Evolutionary conservation across 2,888 invertebrate species (phyloP), one percentile per base, ranked within the genome.

Genomic region (Hemithea aestivaria): DNA sequence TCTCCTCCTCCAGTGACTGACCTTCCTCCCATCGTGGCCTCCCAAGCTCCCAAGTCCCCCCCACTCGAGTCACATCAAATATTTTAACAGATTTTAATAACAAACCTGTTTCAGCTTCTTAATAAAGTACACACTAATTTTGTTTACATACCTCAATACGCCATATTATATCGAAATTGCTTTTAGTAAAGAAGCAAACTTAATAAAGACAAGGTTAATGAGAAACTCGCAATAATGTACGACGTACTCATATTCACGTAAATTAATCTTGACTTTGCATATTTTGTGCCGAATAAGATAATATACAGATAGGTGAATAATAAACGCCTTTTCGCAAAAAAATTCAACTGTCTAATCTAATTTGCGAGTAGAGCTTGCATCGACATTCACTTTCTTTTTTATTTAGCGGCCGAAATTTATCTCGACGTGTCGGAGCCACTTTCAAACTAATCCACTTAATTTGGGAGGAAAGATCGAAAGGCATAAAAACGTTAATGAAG

Each of bases 31-130:
- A 16, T 16, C 16, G n/a, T n/a, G n/a, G n/a, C n/a, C n/a, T n/a
- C 5, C 16, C 16, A 2, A 16, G 16, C 16, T 16, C 16, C 16
- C 16, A 16, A n/a, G n/a, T n/a, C n/a, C 34, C 34, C 10, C 27
- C 22, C 43, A 9, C 35, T 20, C 40, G 16, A 41, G 45, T 40
- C 53, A 58, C 53, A 45, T 62, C 57, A 55, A 66, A 66, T 65
- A 64, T 63, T 40, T 62, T 58, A 67, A 61, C 47, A 56, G 53
- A 61, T 62, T 63, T 62, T 60, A 59, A 59, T 62, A 58, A 61
- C 53, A 48, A 53, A 51, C 51, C 50, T 54, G 58, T 56, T 55
- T 59, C 53, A 57, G 16, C 16, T 16, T 16, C n/a, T n/a, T 4
- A 16, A 16, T 16, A 16, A 16, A 16, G 16, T 16, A 16, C 5